phyloP scores from a whole-genome alignment of 2,113 vertebrate genomes.

The Podilymbus podiceps region DNA sequence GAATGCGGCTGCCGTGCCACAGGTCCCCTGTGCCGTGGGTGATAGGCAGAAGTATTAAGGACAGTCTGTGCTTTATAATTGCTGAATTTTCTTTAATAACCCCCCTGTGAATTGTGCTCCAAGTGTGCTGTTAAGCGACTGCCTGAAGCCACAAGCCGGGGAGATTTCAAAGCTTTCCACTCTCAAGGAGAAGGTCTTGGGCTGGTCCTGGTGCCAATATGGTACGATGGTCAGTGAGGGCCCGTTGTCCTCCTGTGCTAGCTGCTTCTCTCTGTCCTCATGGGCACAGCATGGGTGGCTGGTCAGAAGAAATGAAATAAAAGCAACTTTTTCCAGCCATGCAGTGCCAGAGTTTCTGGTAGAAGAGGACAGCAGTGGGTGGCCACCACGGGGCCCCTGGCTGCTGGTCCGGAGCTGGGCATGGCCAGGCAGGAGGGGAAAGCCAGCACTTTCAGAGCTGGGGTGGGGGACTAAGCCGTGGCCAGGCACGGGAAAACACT shows the following conservation, averaged over 20 bases:
- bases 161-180: background rate
- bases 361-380: background rate
- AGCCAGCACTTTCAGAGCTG: background rate
- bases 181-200: background rate
- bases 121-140: background rate
- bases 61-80: background rate
- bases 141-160: background rate
- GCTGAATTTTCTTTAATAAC: background rate
- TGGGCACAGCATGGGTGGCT: rapidly evolving
- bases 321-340: background rate
- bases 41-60: background rate
- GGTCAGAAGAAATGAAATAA: background rate
- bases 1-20: background rate
- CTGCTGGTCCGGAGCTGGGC: background rate
- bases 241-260: background rate
- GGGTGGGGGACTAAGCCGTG: background rate
- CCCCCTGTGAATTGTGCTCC: background rate
- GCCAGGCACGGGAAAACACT: background rate
- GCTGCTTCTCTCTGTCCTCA: background rate
- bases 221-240: background rate
- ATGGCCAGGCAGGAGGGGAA: background rate
- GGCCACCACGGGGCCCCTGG: background rate
- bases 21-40: background rate
- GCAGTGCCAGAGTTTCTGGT: background rate
- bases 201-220: background rate